Evolutionary conservation across 2,888 invertebrate species (phyloP).

Genomic region (Agelastica alni): DNA sequence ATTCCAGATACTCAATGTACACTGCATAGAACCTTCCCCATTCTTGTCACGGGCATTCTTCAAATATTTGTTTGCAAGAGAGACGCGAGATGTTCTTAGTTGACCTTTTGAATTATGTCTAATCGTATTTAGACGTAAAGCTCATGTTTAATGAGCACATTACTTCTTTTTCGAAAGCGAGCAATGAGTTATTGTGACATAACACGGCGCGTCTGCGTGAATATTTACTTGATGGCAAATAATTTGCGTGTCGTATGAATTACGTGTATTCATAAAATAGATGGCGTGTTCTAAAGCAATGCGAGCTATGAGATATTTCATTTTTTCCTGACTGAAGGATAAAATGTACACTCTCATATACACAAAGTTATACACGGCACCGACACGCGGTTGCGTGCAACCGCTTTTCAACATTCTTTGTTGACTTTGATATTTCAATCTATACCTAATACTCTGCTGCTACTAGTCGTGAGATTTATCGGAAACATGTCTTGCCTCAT

Average conservation of each 20-base stretch:
- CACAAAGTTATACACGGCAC: conserved; percentile 28
- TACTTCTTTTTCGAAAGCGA: conserved; percentile 6
- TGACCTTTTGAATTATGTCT: too few species aligned
- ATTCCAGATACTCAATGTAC: too few species aligned
- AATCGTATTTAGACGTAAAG: conserved; percentile 11
- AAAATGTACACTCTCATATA: conserved; percentile 27
- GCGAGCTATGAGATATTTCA: conserved; percentile 24
- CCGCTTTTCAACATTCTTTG: conserved; percentile 31
- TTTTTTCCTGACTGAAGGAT: conserved; percentile 24
- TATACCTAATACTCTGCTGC: conserved; percentile 21
- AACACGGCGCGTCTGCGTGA: conserved; percentile 12
- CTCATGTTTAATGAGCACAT: conserved; percentile 5
- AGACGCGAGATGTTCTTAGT: too few species aligned
- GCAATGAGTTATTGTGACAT: conserved; percentile 21
- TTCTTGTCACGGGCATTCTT: too few species aligned
- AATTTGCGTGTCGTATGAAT: conserved; percentile 31
- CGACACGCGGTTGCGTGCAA: conserved; percentile 32
- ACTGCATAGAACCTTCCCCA: too few species aligned
- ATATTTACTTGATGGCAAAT: conserved; percentile 20
- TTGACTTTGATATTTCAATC: conserved; percentile 38
- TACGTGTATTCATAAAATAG: conserved; percentile 29
- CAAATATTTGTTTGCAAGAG: too few species aligned
- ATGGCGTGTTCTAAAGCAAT: conserved; percentile 25
- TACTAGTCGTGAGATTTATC: conserved; percentile 30
- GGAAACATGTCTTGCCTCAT: conserved; percentile 10